Base-by-base conservation (phyloP, 2,113 vertebrate species). In the Stictonetta naevosa region DNA sequence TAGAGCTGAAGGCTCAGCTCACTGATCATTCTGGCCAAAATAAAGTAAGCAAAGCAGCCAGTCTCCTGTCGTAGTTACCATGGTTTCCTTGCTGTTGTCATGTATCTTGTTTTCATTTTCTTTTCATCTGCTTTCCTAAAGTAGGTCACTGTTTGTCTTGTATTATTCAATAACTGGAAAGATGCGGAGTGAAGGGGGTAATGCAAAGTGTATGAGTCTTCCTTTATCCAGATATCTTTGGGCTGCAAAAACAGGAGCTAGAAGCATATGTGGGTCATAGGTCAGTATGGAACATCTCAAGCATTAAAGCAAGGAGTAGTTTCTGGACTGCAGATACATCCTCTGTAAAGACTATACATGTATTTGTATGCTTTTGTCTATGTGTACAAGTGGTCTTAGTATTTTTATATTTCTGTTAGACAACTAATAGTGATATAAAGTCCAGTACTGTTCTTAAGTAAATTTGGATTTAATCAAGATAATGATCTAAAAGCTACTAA, bases 61-160 rank as follows among this genome's bases (percentile, higher is more conserved):
- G 48, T 78, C 64, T 86, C 93, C 84, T 95, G 92, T 86, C 6
- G 31, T 86, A 64, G 98, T 98, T 98, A 90, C 97, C 97, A 98
- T 98, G 97, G 98, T 98, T 97, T 95, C 97, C 96, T 33, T 71
- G 73, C 83, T 96, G 93, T 98, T 96, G 97, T 97, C 96, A 33
- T 96, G 96, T 96, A 66, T 98, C 98, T 98, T 96, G 94, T 98
- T 98, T 99, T 95, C 95, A 95, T 98, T 98, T 99, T 98, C 90
- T 92, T 96, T 98, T 94, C 91, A 97, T 98, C 98, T 97, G 98
- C 98, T 98, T 98, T 98, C 97, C 95, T 97, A 98, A 99, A 99
- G 98, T 99, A 99, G 99, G 99, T 99, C 99, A 99, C 90, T 98
- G 98, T 98, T 99, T 98, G 98, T 98, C 98, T 99, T 98, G 98